Base-by-base conservation (phyloP, 2,888 invertebrate species). In the Hipparchia semele region DNA sequence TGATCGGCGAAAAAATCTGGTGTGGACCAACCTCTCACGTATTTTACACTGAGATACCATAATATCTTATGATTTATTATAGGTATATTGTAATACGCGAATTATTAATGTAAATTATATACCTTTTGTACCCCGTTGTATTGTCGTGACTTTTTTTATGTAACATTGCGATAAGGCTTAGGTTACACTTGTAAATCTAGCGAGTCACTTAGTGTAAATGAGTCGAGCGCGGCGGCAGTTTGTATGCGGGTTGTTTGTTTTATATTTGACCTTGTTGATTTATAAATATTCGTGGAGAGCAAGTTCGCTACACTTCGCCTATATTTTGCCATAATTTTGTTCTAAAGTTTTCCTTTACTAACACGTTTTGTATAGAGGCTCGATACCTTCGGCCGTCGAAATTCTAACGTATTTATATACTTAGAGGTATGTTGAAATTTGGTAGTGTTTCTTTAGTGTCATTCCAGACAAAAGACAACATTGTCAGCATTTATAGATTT, bases 381-480 rank as follows among this genome's bases (percentile, higher is more conserved):
- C 84, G 87, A 85, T 86, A 81, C 80, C 78, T 82, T 86, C 87
- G 81, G 84, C 84, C 84, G 80, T 85, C 85, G 80, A 90, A 88
- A 89, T 89, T 90, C 80, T 88, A 89, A 88, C 83, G 82, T 87
- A 85, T 86, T 86, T 87, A 86, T 86, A 60, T 73, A 60, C 68
- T 68, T 69, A 72, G 65, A 69, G 58, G 39, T 73, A 75, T 84
- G 82, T 86, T 82, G 82, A 84, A 88, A 86, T 80, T 85, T 78
- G 78, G 79, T 83, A 82, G 80, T 79, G 79, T 82, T 82, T 81
- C 79, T 80, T 81, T 86, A 89, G 91, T 91, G 90, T 94, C 93
- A 94, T 94, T 94, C 93, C 93, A 93, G 90, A 90, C 90, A 92
- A 94, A 93, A 94, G 93, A 93, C 92, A 92, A 87, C 87, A 84